Percentiles rank a stretch among this genome's conserved stretches.
Conservation (phyloP, 2,797 vertebrate genomes). For the Rhynchonycteris naso region DNA sequence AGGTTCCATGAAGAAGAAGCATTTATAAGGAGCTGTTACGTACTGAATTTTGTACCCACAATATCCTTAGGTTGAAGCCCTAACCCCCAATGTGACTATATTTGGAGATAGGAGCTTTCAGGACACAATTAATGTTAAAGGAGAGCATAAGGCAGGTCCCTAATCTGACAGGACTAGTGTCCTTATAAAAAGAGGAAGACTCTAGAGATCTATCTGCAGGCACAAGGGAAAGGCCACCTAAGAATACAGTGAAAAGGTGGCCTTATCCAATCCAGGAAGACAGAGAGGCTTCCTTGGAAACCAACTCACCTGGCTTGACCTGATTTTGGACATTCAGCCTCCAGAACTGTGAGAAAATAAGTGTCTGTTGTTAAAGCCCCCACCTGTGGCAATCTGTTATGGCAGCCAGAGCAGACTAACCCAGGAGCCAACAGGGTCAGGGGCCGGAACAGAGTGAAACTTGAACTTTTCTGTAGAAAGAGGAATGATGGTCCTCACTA, state of each 20-base stretch:
- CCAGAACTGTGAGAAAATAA: not conserved
- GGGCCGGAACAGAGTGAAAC: not conserved
- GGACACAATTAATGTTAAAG: not conserved
- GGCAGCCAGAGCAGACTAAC: not conserved
- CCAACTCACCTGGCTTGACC: too few relatives aligned
- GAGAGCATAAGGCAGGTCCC: not conserved
- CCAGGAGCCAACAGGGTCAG: too few relatives aligned
- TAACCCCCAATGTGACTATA: not conserved
- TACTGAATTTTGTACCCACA: not conserved
- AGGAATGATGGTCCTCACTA: accelerated
- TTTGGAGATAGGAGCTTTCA: not conserved
- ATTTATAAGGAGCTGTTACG: not conserved
- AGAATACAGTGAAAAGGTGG: not conserved
- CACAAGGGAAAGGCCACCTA: not conserved
- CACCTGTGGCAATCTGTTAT: not conserved
- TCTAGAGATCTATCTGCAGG: too few relatives aligned
- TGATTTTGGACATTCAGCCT: not conserved
- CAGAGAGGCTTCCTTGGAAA: not conserved
- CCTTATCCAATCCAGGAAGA: not conserved
- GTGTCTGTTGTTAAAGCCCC: not conserved
- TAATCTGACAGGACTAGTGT: not conserved
- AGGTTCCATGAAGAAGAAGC: not conserved
- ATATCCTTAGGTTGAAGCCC: not conserved
- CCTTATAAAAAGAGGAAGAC: not conserved
- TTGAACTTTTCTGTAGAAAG: not conserved